Evolutionary conservation across 2,113 vertebrate genomes (phyloP), one percentile per base, ranked within the genome.

Genomic region (Irena cyanogastra): DNA sequence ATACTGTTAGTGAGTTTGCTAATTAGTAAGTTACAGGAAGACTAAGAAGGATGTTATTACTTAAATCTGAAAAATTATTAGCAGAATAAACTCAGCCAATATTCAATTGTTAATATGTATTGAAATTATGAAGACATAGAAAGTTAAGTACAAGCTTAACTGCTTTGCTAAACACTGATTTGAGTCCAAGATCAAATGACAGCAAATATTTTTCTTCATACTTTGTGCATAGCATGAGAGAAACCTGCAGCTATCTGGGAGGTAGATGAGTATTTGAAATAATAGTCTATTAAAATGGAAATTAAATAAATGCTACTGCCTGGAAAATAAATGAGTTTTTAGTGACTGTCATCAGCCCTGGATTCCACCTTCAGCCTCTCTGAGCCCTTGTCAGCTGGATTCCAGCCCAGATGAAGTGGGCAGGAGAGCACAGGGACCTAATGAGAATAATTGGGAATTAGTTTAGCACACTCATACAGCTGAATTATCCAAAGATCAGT

Each of bases 401-500:
- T 90, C 86, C 69, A 97, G 90, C 93, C 94, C 89, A 89, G 81
- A 82, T 91, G 90, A 94, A 97, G 87, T 89, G 90, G 68, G 89
- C 61, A 94, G 82, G 27, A 95, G 81, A 91, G 88, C 71, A 76
- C n/a, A 68, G 84, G 50, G 83, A 68, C 54, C 30, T 97, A 95
- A 96, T 91, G 79, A 97, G 79, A 95, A 95, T 97, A 95, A 95
- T 89, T 94, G 69, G 56, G 88, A 95, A 94, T 96, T 94, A 89
- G 90, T 91, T 96, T 93, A 95, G 89, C 65, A 74, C 63, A 83
- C 37, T 93, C 65, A 66, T 14, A 20, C 57, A 90, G 90, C 86
- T 90, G 87, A 94, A 93, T 95, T 95, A 94, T 75, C 90, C 28
- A 54, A 91, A 93, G 84, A 96, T 95, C 96, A 74, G 88, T 94